These are phyloP conservation scores for Plecturocebus donacophilus DNA, from an alignment of 2,113 vertebrate species.

Conservation along the genomic window DNA sequence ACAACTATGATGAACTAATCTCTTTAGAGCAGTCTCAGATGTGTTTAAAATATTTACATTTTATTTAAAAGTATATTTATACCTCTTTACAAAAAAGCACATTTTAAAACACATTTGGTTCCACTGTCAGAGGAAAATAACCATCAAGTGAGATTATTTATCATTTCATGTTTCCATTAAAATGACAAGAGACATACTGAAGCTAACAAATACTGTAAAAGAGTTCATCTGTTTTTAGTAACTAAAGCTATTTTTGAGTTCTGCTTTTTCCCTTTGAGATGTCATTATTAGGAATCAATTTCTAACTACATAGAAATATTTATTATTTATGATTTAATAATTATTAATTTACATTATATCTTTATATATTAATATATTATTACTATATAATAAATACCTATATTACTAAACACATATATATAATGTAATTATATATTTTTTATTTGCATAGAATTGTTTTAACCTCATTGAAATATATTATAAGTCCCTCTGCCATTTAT, in stretches of 20 bases:
- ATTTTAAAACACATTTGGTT: not conserved
- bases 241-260: not conserved
- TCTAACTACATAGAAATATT: conserved; percentile 33
- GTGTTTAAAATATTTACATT: not conserved
- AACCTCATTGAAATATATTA: not conserved
- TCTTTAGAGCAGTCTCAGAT: not conserved
- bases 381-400: not conserved
- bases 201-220: conserved; percentile 28
- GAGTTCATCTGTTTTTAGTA: not conserved
- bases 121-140: not conserved
- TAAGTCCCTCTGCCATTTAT: not conserved
- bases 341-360: not conserved
- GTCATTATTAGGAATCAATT: not conserved
- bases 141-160: conserved; percentile 31
- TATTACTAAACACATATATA: not conserved
- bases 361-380: not conserved
- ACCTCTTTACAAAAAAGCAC: not conserved
- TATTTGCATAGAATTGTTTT: not conserved
- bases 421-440: not conserved
- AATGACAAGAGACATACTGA: not conserved
- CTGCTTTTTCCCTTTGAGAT: not conserved
- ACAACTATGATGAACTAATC: not conserved
- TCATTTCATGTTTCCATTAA: conserved; percentile 1
- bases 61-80: not conserved
- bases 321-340: not conserved